Evolutionary conservation across 2,888 invertebrate genomes (phyloP).

Genomic region (Druceiella hillmani): DNA sequence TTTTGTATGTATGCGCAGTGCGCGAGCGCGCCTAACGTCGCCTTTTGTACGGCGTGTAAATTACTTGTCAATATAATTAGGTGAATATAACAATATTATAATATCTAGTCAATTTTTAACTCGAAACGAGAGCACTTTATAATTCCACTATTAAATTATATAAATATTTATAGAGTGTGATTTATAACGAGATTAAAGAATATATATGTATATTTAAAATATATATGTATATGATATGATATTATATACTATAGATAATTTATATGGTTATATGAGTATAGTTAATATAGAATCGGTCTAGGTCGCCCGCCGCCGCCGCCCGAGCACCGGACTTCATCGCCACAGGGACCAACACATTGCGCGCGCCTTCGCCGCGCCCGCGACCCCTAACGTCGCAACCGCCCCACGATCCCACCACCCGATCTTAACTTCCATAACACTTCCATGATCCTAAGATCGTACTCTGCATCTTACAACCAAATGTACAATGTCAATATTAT

Average conservation of each 20-base stretch:
- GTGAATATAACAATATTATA: conserved; percentile 47
- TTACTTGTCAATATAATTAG: conserved; percentile 23
- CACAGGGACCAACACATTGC: conserved; percentile 33
- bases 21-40: background rate
- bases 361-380: conserved; percentile 54
- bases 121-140: conserved; percentile 46
- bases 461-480: too few species aligned
- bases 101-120: conserved; percentile 53
- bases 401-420: too few species aligned
- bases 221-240: too few species aligned
- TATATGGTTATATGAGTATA: conserved; percentile 2
- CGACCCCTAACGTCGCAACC: too few species aligned
- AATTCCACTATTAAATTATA: conserved; percentile 50
- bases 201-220: too few species aligned
- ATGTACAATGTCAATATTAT: too few species aligned
- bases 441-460: too few species aligned
- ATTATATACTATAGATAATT: too few species aligned
- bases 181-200: too few species aligned
- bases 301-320: conserved; percentile 10
- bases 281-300: background rate
- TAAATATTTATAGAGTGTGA: conserved; percentile 39
- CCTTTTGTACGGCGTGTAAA: conserved; percentile 3
- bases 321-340: conserved; percentile 9
- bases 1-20: too few species aligned
- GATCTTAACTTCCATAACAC: too few species aligned